phyloP scores from a whole-genome alignment of 2,888 invertebrate genomes.

The Chymomyza fuscimana region DNA sequence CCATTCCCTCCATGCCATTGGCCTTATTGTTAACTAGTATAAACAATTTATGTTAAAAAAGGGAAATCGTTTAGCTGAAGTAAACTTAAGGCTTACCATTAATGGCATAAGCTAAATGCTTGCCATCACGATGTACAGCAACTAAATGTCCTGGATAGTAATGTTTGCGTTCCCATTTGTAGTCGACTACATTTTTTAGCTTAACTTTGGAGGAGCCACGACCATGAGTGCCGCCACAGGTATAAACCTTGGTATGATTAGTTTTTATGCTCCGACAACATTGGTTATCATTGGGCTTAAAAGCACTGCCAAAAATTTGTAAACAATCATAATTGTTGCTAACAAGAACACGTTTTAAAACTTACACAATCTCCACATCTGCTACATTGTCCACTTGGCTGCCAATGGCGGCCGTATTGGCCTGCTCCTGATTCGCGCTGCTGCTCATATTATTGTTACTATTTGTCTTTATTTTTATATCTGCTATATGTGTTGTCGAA shows the following conservation, averaged over 20 bases:
- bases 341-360: not conserved
- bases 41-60: not conserved
- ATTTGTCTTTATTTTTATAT: not conserved
- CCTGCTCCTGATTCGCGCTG: constrained; percentile 51
- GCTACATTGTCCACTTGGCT: constrained; percentile 46
- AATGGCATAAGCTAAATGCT: constrained; percentile 93
- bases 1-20: constrained; percentile 84
- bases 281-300: constrained; percentile 74
- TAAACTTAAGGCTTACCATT: constrained; percentile 84
- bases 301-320: constrained; percentile 54
- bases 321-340: not conserved
- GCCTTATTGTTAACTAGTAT: constrained; percentile 77
- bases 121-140: constrained; percentile 91
- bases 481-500: not conserved
- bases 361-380: constrained; percentile 59
- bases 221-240: constrained; percentile 86
- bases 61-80: not conserved
- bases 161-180: constrained; percentile 94
- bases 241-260: constrained; percentile 85
- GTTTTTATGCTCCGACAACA: constrained; percentile 74
- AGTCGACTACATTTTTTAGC: constrained; percentile 93
- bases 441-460: constrained; percentile 48
- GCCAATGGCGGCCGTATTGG: constrained; percentile 40
- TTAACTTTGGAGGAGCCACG: constrained; percentile 95
- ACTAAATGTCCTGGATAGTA: constrained; percentile 94